Percentiles rank a stretch among this genome's conserved stretches.
These are phyloP conservation scores for Trachymyrmex septentrionalis DNA, from an alignment of 1,140 invertebrate genomes.

Conservation along the genomic window DNA sequence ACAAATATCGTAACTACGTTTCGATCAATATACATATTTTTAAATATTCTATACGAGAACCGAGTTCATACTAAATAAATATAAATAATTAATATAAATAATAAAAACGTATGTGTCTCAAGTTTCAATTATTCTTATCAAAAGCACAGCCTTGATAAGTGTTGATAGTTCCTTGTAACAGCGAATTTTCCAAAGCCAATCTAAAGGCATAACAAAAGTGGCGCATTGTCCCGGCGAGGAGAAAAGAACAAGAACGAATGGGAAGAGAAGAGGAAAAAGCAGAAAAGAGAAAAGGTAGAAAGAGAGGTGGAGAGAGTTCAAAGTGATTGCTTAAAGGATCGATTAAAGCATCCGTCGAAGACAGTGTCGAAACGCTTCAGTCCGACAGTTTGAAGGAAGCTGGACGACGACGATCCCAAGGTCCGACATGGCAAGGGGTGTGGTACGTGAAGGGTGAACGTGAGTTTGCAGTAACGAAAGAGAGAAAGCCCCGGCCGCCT, in stretches of 20 bases:
- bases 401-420: slow-evolving; percentile 55
- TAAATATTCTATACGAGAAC: neutral
- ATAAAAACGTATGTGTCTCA: neutral
- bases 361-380: slow-evolving; percentile 58
- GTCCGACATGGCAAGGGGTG: slow-evolving; percentile 55
- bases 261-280: slow-evolving; percentile 23
- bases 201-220: slow-evolving; percentile 52
- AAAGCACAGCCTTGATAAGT: slow-evolving; percentile 12
- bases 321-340: slow-evolving; percentile 63
- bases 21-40: neutral
- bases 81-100: too few species aligned
- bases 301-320: slow-evolving; percentile 46
- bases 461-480: slow-evolving; percentile 71
- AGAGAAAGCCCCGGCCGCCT: slow-evolving; percentile 59
- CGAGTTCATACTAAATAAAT: neutral
- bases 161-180: neutral
- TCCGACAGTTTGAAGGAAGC: slow-evolving; percentile 58
- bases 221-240: slow-evolving; percentile 33
- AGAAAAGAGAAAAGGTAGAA: neutral
- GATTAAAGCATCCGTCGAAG: slow-evolving; percentile 65
- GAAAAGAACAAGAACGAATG: slow-evolving; percentile 41
- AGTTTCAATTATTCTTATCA: slow-evolving; percentile 18
- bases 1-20: neutral
- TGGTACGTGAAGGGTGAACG: slow-evolving; percentile 63
- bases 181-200: slow-evolving; percentile 21